These are phyloP conservation scores for Drosophila pruinosa DNA, from an alignment of 1,140 invertebrate species.

Conservation along the genomic window DNA sequence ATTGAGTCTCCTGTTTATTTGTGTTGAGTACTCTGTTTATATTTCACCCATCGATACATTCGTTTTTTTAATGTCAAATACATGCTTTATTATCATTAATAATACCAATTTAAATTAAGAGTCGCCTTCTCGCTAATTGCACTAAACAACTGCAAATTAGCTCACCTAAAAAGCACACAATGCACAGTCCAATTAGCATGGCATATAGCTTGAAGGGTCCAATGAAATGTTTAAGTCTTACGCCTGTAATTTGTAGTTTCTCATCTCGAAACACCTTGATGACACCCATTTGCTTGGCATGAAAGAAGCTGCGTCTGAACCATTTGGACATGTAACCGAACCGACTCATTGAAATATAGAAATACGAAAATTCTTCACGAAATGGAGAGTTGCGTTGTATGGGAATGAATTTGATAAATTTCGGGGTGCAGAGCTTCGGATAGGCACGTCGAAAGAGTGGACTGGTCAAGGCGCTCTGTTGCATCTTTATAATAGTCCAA, in stretches of 20 bases:
- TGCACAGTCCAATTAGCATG: not conserved
- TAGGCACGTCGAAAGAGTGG: slow-evolving; percentile 5
- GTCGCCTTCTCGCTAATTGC: not conserved
- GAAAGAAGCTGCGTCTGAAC: not conserved
- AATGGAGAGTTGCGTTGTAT: slow-evolving; percentile 31
- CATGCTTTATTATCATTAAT: too few species aligned
- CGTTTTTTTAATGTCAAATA: too few species aligned
- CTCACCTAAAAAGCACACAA: slow-evolving; percentile 29
- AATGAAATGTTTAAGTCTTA: slow-evolving; percentile 10
- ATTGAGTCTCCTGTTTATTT: too few species aligned
- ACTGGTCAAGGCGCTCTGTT: slow-evolving; percentile 17
- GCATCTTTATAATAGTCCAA: slow-evolving; percentile 17
- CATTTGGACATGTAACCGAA: slow-evolving; percentile 9
- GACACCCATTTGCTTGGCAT: not conserved
- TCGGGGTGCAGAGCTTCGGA: slow-evolving; percentile 35
- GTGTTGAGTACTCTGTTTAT: too few species aligned
- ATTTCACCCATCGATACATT: too few species aligned
- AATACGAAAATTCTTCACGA: not conserved
- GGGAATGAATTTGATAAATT: slow-evolving; percentile 14
- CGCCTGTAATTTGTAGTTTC: not conserved
- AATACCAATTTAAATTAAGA: not conserved
- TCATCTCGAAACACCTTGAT: not conserved
- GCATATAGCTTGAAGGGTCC: not conserved
- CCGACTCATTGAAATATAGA: not conserved
- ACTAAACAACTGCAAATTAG: slow-evolving; percentile 11